phyloP scores from a whole-genome alignment of 1,140 invertebrate species.

The Sogatella furcifera region DNA sequence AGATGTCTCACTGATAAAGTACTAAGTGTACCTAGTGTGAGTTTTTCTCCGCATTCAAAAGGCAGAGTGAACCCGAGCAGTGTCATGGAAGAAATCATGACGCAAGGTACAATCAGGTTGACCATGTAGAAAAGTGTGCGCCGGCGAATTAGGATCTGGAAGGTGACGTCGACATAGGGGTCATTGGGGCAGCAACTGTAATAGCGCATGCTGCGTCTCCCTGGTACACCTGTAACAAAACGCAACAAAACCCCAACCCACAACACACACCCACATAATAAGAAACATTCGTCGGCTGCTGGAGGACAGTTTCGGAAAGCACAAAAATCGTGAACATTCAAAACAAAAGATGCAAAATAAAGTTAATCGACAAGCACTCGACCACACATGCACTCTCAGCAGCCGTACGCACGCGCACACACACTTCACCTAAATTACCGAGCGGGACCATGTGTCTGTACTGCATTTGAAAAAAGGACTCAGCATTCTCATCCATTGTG shows the following conservation, averaged over 20 bases:
- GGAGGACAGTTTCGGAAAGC: too few species aligned
- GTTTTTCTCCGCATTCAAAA: constrained; percentile 56
- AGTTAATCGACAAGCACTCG: too few species aligned
- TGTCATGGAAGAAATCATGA: constrained; percentile 55
- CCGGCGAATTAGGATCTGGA: constrained; percentile 47
- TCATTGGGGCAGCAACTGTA: constrained; percentile 43
- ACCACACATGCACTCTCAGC: too few species aligned
- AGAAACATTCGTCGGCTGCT: too few species aligned
- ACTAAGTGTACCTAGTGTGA: constrained; percentile 44
- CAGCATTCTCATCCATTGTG: too few species aligned
- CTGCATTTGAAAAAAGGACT: too few species aligned
- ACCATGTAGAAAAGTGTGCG: constrained; percentile 57
- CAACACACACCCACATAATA: not conserved
- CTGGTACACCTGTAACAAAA: constrained; percentile 35
- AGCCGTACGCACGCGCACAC: too few species aligned
- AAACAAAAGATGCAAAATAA: too few species aligned
- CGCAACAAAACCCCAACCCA: constrained; percentile 3
- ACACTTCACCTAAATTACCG: too few species aligned
- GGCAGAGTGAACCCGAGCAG: constrained; percentile 55
- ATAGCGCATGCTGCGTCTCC: constrained; percentile 33
- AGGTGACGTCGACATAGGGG: constrained; percentile 56
- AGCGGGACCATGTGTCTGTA: too few species aligned
- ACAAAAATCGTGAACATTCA: too few species aligned
- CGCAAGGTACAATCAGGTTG: constrained; percentile 58
- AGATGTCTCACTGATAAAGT: not conserved